Conservation (phyloP, 1,140 invertebrate genomes). For the Tribolium castaneum region DNA sequence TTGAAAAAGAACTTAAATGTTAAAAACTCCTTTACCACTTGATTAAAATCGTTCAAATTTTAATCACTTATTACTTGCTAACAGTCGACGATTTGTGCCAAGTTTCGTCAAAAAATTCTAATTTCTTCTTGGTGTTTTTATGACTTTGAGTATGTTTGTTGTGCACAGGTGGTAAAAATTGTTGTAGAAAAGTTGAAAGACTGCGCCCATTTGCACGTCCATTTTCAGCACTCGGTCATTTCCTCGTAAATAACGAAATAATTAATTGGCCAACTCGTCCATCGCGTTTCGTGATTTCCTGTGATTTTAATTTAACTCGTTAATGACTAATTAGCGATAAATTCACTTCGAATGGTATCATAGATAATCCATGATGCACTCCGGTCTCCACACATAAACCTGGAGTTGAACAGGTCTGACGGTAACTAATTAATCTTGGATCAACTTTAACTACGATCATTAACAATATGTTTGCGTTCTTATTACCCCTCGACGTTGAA, state of each 20-base stretch:
- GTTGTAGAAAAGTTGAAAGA: no score
- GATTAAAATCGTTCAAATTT: no score
- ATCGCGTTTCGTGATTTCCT: not conserved
- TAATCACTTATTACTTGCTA: no score
- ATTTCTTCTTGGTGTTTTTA: no score
- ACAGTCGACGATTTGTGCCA: no score
- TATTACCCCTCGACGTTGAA: not conserved
- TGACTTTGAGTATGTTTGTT: no score
- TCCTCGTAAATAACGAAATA: not conserved
- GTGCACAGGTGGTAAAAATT: no score
- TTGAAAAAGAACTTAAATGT: no score
- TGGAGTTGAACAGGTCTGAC: slow-evolving; percentile 1
- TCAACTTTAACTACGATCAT: not conserved
- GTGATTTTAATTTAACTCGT: not conserved
- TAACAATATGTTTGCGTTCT: slow-evolving; percentile 4
- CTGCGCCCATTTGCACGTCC: not conserved
- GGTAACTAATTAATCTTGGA: slow-evolving; percentile 3
- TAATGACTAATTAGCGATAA: slow-evolving; percentile 1
- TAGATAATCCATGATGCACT: not conserved
- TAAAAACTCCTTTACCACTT: no score
- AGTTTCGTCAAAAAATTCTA: no score
- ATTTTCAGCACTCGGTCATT: not conserved
- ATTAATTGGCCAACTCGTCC: not conserved
- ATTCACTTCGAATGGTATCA: not conserved
- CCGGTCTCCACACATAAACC: not conserved